Percentiles rank a stretch among this genome's conserved stretches.
Evolutionary conservation across 2,797 vertebrate genomes (phyloP).

Genomic region (Alauda arvensis): DNA sequence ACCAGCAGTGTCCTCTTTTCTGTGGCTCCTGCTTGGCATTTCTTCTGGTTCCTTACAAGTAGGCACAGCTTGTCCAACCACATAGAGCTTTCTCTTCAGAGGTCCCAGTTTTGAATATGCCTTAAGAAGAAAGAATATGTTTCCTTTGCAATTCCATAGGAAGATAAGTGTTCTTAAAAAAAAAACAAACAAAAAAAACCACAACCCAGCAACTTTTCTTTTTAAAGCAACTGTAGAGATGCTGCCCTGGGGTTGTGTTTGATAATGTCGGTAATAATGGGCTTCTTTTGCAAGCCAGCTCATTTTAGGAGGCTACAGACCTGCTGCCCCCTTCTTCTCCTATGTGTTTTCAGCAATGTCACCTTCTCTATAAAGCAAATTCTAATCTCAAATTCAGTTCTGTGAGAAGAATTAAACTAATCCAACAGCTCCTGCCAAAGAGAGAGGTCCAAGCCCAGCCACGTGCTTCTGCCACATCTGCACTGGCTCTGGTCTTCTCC

Average conservation of each 20-base stretch:
- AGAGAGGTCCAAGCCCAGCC: background rate
- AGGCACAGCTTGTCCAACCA: slow-evolving; percentile 66
- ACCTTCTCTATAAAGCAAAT: background rate
- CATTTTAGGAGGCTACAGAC: background rate
- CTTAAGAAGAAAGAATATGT: slow-evolving; percentile 42
- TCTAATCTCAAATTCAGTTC: background rate
- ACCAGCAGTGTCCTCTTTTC: background rate
- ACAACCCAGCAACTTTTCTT: background rate
- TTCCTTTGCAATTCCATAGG: background rate
- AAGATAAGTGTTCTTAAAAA: background rate
- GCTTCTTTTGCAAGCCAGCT: background rate
- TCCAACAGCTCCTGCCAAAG: background rate
- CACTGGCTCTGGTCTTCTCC: background rate
- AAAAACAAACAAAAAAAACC: background rate
- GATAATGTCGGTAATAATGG: background rate
- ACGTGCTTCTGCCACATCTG: background rate
- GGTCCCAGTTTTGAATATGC: slow-evolving; percentile 69
- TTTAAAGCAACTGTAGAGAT: background rate
- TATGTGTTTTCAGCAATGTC: background rate
- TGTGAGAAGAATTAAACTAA: background rate
- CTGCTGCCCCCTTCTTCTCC: background rate
- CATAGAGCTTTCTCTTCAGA: slow-evolving; percentile 67
- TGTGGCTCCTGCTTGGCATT: background rate
- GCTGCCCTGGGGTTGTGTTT: background rate
- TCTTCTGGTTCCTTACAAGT: slow-evolving; percentile 38